These are phyloP conservation scores for Eleutherodactylus coqui DNA, from an alignment of 2,797 vertebrate genomes.

Conservation along the genomic window DNA sequence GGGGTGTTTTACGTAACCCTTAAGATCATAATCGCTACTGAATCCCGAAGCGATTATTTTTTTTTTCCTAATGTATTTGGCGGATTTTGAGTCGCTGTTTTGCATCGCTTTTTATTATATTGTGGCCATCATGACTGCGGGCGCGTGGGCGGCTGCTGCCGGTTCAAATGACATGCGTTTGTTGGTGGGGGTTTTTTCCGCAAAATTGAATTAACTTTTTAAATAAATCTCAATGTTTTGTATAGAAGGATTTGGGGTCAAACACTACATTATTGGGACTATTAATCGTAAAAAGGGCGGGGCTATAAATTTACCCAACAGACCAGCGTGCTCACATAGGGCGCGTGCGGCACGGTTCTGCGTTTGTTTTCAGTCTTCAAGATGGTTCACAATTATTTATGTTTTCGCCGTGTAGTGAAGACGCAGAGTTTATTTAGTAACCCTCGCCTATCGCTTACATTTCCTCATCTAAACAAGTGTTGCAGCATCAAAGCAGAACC, in stretches of 20 bases:
- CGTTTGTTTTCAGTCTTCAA: not conserved
- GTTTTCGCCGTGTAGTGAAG: not conserved
- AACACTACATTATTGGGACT: not conserved
- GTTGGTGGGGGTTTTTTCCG: not conserved
- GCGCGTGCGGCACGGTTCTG: not conserved
- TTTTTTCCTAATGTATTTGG: not conserved
- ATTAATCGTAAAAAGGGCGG: not conserved
- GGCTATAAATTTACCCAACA: not conserved
- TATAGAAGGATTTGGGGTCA: not conserved
- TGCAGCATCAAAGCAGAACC: not conserved
- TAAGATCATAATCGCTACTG: not conserved
- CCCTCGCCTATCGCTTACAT: not conserved
- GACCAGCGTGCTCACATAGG: not conserved
- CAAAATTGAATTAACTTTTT: too few species aligned
- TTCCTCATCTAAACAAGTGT: not conserved
- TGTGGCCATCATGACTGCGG: not conserved
- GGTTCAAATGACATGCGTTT: not conserved
- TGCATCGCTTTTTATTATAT: not conserved
- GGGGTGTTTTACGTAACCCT: not conserved
- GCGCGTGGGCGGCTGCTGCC: not conserved
- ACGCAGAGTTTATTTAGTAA: not conserved
- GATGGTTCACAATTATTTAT: not conserved
- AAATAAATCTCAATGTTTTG: too few species aligned
- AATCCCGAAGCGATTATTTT: not conserved
- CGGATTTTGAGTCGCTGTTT: not conserved